A percentile compares a stretch with the other conserved stretches of the same genome.
Evolutionary conservation across 1,140 invertebrate species (phyloP).

Genomic region (Lucilia sericata): DNA sequence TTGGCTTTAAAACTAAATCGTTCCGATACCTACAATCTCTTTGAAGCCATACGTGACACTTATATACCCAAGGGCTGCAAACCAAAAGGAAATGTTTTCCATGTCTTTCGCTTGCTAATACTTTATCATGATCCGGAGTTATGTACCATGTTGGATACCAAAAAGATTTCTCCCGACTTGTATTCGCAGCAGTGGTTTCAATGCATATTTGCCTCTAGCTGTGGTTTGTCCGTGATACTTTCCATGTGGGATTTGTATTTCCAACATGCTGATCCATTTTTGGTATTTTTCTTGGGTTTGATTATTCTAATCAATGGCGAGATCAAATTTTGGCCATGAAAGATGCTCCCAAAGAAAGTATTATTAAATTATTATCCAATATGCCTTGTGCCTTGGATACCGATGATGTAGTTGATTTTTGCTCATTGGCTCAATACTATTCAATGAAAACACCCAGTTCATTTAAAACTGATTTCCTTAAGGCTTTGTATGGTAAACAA

Average conservation of each 20-base stretch:
- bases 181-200: conserved; percentile 93
- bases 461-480: conserved; percentile 82
- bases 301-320: conserved; percentile 97
- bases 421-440: conserved; percentile 95
- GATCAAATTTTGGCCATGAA: conserved; percentile 88
- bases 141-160: conserved; percentile 96
- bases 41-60: conserved; percentile 89
- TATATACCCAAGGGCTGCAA: conserved; percentile 87
- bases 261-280: conserved; percentile 95
- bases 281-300: conserved; percentile 93
- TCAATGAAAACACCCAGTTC: conserved; percentile 91
- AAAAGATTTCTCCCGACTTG: conserved; percentile 92
- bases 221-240: conserved; percentile 86
- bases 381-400: conserved; percentile 89
- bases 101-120: conserved; percentile 87
- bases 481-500: conserved; percentile 69
- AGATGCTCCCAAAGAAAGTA: conserved; percentile 77
- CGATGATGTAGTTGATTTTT: conserved; percentile 97
- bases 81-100: conserved; percentile 77
- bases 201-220: conserved; percentile 89
- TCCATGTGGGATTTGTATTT: conserved; percentile 99
- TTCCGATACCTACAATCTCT: conserved; percentile 92
- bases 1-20: conserved; percentile 88
- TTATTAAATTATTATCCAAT: conserved; percentile 79
- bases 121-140: conserved; percentile 98